Evolutionary conservation across 2,113 vertebrate genomes (phyloP).

Genomic region (Eonycteris spelaea): DNA sequence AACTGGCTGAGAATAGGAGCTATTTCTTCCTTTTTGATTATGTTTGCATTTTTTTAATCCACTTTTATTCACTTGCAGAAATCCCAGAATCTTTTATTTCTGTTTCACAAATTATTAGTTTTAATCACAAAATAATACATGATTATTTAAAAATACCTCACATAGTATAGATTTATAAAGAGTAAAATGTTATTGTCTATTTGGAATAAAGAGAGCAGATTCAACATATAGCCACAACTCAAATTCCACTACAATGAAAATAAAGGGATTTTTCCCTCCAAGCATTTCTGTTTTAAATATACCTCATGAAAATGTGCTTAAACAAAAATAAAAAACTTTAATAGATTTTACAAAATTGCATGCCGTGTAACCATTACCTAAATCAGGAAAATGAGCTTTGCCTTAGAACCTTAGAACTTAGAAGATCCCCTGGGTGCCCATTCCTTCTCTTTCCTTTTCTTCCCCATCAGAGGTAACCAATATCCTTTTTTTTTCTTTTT

Average conservation of each 20-base stretch:
- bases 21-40: conserved; percentile 23
- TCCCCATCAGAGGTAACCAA: not conserved
- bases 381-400: not conserved
- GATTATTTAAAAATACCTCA: not conserved
- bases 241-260: not conserved
- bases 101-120: not conserved
- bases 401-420: not conserved
- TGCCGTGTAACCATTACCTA: not conserved
- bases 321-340: not conserved
- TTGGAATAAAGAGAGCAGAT: not conserved
- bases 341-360: not conserved
- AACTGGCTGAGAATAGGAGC: not conserved
- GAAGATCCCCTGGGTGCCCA: not conserved
- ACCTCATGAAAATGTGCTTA: not conserved
- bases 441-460: not conserved
- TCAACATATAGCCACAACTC: not conserved
- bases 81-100: not conserved
- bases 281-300: not conserved
- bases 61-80: not conserved
- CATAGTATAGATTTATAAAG: not conserved
- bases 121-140: not conserved
- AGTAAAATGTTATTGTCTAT: not conserved
- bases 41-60: not conserved
- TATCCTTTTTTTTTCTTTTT: not conserved
- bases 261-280: not conserved